Conservation (phyloP, 2,113 vertebrate species). For the Oreochromis niloticus region DNA sequence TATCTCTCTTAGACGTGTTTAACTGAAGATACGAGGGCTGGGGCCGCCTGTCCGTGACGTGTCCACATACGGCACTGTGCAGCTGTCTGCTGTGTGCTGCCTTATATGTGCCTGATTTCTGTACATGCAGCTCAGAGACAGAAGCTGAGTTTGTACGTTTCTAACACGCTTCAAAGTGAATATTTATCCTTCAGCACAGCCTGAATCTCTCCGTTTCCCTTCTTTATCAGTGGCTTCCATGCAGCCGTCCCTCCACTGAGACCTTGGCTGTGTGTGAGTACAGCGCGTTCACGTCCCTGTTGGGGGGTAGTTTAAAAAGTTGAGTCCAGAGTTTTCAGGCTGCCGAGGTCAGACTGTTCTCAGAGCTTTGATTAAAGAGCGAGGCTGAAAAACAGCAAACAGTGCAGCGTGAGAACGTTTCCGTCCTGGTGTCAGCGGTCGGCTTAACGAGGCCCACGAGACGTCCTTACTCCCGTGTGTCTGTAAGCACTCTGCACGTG, state of each 20-base stretch:
- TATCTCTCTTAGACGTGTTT: not conserved
- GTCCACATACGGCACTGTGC: not conserved
- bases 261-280: not conserved
- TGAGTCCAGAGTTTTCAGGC: not conserved
- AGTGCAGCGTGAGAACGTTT: not conserved
- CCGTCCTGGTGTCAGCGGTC: not conserved
- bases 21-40: not conserved
- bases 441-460: not conserved
- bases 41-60: not conserved
- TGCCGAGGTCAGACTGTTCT: not conserved
- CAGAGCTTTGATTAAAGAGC: not conserved
- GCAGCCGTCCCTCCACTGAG: not conserved
- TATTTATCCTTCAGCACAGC: not conserved
- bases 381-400: not conserved
- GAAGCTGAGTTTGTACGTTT: not conserved
- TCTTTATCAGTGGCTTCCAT: not conserved
- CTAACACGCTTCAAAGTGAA: not conserved
- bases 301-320: not conserved
- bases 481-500: not conserved
- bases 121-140: not conserved
- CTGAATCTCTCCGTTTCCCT: not conserved
- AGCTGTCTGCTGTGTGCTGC: not conserved
- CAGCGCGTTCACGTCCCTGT: not conserved
- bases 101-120: not conserved
- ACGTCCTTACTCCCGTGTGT: not conserved